Conservation (phyloP, 2,797 vertebrate genomes). For the Cygnus olor region DNA sequence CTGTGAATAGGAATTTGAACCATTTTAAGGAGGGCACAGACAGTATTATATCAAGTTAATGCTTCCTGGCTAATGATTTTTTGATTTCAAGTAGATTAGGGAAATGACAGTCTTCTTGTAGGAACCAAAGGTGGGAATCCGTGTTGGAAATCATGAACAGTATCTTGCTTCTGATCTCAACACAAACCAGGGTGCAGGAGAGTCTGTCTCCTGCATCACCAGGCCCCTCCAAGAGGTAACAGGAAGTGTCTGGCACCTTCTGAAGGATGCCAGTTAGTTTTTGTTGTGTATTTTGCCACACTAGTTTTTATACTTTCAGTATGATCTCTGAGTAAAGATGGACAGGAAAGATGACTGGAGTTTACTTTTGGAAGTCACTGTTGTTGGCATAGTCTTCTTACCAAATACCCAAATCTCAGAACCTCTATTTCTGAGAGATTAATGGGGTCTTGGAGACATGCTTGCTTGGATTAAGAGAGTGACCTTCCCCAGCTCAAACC, state of each 20-base stretch:
- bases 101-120: neutral
- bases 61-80: neutral
- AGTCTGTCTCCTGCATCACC: neutral
- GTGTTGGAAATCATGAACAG: neutral
- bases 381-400: neutral
- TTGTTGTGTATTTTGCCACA: neutral
- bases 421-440: neutral
- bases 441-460: neutral
- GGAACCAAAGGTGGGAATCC: neutral
- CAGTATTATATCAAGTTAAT: neutral
- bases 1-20: neutral
- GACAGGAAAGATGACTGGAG: neutral
- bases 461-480: neutral
- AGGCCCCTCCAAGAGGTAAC: neutral
- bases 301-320: too few relatives aligned
- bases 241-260: neutral
- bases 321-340: neutral
- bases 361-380: accelerated
- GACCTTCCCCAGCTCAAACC: neutral
- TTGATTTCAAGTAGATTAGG: neutral
- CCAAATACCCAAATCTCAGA: neutral
- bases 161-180: neutral
- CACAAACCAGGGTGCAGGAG: neutral
- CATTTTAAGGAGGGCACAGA: neutral
- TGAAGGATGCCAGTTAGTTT: neutral